phyloP scores from a whole-genome alignment of 2,113 vertebrate genomes.

The Jaculus jaculus region DNA sequence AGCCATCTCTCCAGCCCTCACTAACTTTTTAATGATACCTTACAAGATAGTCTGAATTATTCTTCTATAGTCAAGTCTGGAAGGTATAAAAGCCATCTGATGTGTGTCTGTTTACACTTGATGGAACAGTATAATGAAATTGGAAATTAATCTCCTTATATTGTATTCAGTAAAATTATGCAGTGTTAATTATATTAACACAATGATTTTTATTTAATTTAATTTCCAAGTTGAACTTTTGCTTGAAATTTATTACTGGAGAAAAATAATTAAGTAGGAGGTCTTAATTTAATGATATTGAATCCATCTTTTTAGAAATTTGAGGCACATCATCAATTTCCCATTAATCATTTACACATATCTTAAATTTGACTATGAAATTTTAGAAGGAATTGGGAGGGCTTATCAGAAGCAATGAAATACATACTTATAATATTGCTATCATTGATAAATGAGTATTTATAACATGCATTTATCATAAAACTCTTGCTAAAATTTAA shows the following conservation, averaged over 20 bases:
- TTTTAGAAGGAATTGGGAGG: neutral
- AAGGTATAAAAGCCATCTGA: neutral
- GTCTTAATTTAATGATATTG: neutral
- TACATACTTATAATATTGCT: neutral
- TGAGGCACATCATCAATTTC: neutral
- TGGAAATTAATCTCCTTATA: slow-evolving; percentile 62
- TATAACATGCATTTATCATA: neutral
- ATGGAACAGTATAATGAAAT: slow-evolving; percentile 52
- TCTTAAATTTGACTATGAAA: neutral
- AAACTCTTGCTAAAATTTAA: neutral
- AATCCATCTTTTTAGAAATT: neutral
- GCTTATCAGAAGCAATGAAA: neutral
- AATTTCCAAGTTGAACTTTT: slow-evolving; percentile 70
- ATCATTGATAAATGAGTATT: neutral
- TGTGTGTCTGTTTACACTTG: slow-evolving; percentile 58
- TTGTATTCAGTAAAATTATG: slow-evolving; percentile 40
- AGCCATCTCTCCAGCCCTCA: too few relatives aligned
- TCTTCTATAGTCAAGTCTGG: slow-evolving; percentile 24
- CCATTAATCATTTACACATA: neutral
- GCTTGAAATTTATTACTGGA: slow-evolving; percentile 17
- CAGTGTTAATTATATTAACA: slow-evolving; percentile 72
- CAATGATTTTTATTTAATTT: slow-evolving; percentile 57
- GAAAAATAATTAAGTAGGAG: slow-evolving; percentile 7
- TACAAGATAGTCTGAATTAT: slow-evolving; percentile 29
- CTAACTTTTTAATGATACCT: too few relatives aligned